These are phyloP conservation scores for Gouania willdenowi DNA, from an alignment of 2,797 vertebrate genomes.

Conservation along the genomic window DNA sequence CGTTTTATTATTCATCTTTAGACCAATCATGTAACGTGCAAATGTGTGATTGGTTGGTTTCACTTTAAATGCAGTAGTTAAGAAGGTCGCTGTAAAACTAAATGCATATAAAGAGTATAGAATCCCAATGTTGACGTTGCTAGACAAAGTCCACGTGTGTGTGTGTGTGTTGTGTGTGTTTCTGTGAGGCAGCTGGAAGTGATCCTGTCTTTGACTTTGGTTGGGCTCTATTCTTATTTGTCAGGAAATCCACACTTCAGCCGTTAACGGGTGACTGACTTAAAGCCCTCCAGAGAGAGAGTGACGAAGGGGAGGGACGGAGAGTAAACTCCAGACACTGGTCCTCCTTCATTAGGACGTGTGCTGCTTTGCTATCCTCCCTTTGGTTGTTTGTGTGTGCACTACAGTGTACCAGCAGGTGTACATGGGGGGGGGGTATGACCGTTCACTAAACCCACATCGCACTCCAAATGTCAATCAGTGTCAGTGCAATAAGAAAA, in stretches of 20 bases:
- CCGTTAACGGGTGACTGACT: constrained; percentile 69
- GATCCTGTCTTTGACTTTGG: constrained; percentile 70
- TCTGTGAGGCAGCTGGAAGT: constrained; percentile 69
- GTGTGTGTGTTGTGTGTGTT: constrained; percentile 41
- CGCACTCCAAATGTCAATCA: constrained; percentile 63
- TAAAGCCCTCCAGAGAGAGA: constrained; percentile 74
- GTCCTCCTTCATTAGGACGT: constrained; percentile 68
- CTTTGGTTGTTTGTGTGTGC: constrained; percentile 40
- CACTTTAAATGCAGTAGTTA: no score
- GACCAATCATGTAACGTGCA: no score
- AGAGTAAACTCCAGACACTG: constrained; percentile 62
- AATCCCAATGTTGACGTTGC: no score
- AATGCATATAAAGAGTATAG: no score
- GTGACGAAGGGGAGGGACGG: constrained; percentile 43
- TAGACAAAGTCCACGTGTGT: constrained; percentile 33
- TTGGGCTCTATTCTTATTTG: constrained; percentile 71
- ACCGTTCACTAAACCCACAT: constrained; percentile 39
- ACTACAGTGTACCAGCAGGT: constrained; percentile 58
- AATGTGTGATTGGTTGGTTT: no score
- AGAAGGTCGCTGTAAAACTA: constrained; percentile 43
- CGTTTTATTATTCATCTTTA: no score
- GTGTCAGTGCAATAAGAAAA: constrained; percentile 58
- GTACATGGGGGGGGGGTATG: no score
- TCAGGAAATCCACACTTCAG: constrained; percentile 80
- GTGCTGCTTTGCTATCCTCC: constrained; percentile 48